Conservation (phyloP, 1,140 invertebrate species). For the Pseudomyrmex dendroicus region DNA sequence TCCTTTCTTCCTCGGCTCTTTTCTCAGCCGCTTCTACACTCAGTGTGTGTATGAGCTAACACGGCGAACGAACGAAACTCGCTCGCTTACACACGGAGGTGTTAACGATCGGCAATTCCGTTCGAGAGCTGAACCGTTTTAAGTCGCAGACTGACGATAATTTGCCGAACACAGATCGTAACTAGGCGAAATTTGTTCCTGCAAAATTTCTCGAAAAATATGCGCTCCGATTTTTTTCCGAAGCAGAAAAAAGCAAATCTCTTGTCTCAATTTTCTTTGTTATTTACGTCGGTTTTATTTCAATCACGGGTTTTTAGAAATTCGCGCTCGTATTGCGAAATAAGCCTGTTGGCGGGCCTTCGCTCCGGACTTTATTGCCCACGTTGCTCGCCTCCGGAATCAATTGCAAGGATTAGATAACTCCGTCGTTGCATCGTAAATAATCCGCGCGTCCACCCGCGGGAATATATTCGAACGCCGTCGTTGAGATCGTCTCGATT, state of each 20-base stretch:
- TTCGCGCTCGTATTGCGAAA: neutral
- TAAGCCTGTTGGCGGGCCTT: constrained; percentile 7
- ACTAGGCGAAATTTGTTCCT: constrained; percentile 37
- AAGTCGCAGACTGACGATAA: constrained; percentile 73
- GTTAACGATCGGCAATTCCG: constrained; percentile 82
- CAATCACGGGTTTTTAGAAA: neutral
- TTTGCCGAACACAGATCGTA: constrained; percentile 73
- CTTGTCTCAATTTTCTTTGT: neutral
- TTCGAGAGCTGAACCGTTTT: constrained; percentile 79
- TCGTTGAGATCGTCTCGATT: constrained; percentile 45
- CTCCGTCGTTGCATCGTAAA: constrained; percentile 53
- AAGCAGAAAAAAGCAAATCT: neutral
- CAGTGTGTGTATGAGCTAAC: constrained; percentile 38
- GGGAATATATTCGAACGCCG: constrained; percentile 32
- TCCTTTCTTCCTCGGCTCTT: constrained; percentile 12
- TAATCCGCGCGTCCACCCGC: constrained; percentile 24
- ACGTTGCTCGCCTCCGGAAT: constrained; percentile 37
- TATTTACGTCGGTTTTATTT: neutral
- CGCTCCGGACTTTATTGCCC: constrained; percentile 44
- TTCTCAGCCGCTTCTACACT: constrained; percentile 32
- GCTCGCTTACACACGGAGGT: constrained; percentile 79
- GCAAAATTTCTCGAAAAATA: neutral
- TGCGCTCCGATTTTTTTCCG: neutral
- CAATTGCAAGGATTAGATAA: constrained; percentile 48
- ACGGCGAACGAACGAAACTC: constrained; percentile 73